Evolutionary conservation across 2,797 vertebrate species (phyloP).

Genomic region (Semotilus atromaculatus): DNA sequence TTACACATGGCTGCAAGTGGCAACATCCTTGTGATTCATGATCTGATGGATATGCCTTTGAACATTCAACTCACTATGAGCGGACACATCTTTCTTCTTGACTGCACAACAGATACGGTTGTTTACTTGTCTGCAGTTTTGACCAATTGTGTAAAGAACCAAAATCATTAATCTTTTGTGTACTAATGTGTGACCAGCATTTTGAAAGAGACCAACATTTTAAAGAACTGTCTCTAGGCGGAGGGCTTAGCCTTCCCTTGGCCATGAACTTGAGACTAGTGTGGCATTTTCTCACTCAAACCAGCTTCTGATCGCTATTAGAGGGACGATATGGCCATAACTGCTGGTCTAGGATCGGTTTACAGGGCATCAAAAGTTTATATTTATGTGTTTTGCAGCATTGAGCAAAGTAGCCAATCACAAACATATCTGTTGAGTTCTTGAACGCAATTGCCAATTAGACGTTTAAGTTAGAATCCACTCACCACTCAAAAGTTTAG

Average conservation of each 20-base stretch:
- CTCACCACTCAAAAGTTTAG: no score
- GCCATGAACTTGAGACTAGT: neutral
- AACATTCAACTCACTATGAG: slow-evolving; percentile 22
- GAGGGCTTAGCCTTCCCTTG: neutral
- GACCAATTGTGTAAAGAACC: slow-evolving; percentile 57
- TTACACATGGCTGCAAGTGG: slow-evolving; percentile 59
- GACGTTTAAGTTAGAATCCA: no score
- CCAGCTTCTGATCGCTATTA: neutral
- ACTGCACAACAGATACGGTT: slow-evolving; percentile 56
- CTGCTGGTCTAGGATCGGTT: neutral
- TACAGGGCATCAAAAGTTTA: neutral
- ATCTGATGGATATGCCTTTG: slow-evolving; percentile 54
- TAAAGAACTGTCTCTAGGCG: neutral
- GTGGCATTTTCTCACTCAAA: neutral
- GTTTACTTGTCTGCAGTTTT: slow-evolving; percentile 49
- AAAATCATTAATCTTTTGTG: slow-evolving; percentile 27
- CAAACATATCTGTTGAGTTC: neutral
- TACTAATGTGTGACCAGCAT: slow-evolving; percentile 31
- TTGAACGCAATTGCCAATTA: no score
- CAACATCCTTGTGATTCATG: slow-evolving; percentile 58
- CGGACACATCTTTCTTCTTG: slow-evolving; percentile 58
- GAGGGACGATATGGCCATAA: neutral
- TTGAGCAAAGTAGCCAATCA: neutral
- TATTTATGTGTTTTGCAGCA: neutral
- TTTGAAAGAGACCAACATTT: neutral